These are phyloP conservation scores for Zaprionus bogoriensis DNA, from an alignment of 2,888 invertebrate species.

Conservation along the genomic window DNA sequence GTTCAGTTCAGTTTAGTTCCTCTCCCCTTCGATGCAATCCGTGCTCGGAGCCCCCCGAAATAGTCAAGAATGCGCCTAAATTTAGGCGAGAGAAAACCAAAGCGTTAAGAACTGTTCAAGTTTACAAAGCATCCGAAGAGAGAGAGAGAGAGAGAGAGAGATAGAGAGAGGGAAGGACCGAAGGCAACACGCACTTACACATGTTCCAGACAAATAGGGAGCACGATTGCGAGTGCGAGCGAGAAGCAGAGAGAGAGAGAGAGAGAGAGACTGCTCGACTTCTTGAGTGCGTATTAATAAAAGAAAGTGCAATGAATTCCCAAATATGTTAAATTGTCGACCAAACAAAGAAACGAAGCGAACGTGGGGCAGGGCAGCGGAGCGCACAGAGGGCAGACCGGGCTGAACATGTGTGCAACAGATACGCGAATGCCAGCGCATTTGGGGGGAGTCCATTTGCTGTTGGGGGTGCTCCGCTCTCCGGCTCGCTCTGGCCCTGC, in stretches of 20 bases:
- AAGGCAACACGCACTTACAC: slow-evolving; percentile 56
- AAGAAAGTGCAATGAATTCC: slow-evolving; percentile 78
- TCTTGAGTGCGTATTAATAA: slow-evolving; percentile 72
- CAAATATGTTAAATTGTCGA: slow-evolving; percentile 78
- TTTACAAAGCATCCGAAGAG: slow-evolving; percentile 20
- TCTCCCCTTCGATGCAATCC: no score
- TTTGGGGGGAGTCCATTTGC: slow-evolving; percentile 7
- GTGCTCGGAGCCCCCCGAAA: slow-evolving; percentile 41
- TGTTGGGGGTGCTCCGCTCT: slow-evolving; percentile 16
- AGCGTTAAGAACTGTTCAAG: slow-evolving; percentile 28
- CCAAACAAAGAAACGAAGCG: slow-evolving; percentile 68
- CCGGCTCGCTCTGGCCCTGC: slow-evolving; percentile 11
- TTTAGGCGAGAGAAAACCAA: slow-evolving; percentile 54
- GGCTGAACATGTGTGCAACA: slow-evolving; percentile 72
- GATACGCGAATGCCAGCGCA: slow-evolving; percentile 57
- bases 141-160: not conserved
- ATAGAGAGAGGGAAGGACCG: not conserved
- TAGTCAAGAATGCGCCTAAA: slow-evolving; percentile 74
- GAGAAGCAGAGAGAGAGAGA: not conserved
- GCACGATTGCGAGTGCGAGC: not conserved
- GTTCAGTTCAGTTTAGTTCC: no score
- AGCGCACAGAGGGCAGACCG: slow-evolving; percentile 1
- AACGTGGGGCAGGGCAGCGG: slow-evolving; percentile 1
- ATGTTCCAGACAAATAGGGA: slow-evolving; percentile 58
- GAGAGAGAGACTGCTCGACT: slow-evolving; percentile 39